A percentile compares a stretch with the other conserved stretches of the same genome.
phyloP scores from a whole-genome alignment of 2,113 vertebrate species.

The Rhinolophus sinicus region DNA sequence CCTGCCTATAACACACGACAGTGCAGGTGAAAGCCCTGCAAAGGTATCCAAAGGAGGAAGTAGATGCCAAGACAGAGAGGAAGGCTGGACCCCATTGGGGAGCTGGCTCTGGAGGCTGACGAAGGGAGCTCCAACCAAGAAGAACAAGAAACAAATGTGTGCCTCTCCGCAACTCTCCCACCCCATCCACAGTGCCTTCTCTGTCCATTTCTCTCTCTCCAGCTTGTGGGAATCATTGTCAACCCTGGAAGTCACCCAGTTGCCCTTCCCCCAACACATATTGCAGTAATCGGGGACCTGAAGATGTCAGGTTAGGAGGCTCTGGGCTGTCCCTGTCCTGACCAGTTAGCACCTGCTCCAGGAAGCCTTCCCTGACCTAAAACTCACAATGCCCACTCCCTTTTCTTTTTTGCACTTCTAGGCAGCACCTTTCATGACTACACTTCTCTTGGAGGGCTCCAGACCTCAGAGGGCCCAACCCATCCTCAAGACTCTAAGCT shows the following conservation, averaged over 20 bases:
- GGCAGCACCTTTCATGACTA: background rate
- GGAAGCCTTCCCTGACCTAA: background rate
- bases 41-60: background rate
- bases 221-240: background rate
- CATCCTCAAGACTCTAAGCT: background rate
- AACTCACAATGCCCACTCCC: background rate
- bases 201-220: background rate
- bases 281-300: background rate
- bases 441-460: background rate
- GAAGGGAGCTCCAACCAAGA: background rate
- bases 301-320: background rate
- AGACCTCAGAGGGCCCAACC: conserved; percentile 59
- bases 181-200: background rate
- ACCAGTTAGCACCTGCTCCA: background rate
- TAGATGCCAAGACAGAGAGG: background rate
- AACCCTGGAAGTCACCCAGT: background rate
- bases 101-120: background rate
- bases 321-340: background rate
- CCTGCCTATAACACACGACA: background rate
- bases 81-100: background rate
- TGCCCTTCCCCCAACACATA: background rate
- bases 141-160: background rate
- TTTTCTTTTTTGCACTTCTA: background rate
- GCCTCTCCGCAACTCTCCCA: background rate
- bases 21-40: too few species aligned